Conservation (phyloP, 2,888 invertebrate genomes). For the Hemistola chrysoprasaria region DNA sequence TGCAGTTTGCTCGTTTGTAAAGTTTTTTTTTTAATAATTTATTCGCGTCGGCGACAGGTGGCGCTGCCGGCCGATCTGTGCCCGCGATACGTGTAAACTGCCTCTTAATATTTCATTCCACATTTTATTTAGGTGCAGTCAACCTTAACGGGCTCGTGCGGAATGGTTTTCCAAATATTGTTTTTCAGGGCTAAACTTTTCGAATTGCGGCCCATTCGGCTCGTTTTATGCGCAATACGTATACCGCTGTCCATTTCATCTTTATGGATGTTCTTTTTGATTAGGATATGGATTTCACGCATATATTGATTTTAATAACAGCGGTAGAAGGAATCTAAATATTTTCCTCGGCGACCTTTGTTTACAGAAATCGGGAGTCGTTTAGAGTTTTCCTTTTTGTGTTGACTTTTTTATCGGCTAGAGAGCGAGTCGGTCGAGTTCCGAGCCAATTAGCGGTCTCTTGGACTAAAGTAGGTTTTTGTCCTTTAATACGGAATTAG, state of each 20-base stretch:
- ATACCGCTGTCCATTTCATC: constrained; percentile 9
- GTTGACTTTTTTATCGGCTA: constrained; percentile 33
- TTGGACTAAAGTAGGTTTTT: constrained; percentile 39
- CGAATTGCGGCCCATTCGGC: constrained; percentile 19
- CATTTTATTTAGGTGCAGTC: constrained; percentile 57
- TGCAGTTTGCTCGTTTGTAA: constrained; percentile 39
- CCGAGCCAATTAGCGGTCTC: constrained; percentile 48
- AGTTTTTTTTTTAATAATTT: constrained; percentile 49
- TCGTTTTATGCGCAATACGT: constrained; percentile 21
- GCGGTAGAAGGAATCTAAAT: constrained; percentile 1
- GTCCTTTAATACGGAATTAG: constrained; percentile 29
- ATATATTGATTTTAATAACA: constrained; percentile 14
- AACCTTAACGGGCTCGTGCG: constrained; percentile 35
- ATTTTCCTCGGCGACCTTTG: constrained; percentile 24
- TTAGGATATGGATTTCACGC: constrained; percentile 12
- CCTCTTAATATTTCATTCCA: constrained; percentile 64
- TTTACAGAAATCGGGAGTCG: constrained; percentile 28
- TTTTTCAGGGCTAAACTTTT: constrained; percentile 30
- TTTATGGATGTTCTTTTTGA: constrained; percentile 13
- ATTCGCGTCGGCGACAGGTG: constrained; percentile 71
- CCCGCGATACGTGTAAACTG: constrained; percentile 63
- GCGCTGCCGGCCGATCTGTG: constrained; percentile 55
- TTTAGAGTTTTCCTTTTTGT: constrained; percentile 27
- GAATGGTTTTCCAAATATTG: constrained; percentile 38
- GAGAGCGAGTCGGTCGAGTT: constrained; percentile 36